Evolutionary conservation across 2,113 vertebrate species (phyloP).

Genomic region (Corythoichthys haematopterus): DNA sequence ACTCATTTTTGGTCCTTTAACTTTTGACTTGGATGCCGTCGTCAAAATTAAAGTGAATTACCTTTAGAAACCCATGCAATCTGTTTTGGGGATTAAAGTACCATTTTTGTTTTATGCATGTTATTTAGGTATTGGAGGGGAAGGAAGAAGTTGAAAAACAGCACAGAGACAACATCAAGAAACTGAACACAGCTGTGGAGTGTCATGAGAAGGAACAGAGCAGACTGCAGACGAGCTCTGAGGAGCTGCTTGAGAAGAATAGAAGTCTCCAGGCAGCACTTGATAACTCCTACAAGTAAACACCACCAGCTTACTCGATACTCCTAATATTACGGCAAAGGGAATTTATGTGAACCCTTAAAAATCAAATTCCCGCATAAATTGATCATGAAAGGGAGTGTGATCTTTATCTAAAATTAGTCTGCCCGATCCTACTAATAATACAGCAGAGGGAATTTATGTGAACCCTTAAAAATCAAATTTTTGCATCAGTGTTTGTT

Average conservation of each 20-base stretch:
- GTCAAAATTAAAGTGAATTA: neutral
- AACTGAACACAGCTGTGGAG: constrained; percentile 85
- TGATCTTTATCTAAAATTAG: too few relatives aligned
- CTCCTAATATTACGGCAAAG: neutral
- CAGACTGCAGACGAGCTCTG: constrained; percentile 74
- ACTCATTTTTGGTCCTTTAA: neutral
- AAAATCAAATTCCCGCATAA: too few relatives aligned
- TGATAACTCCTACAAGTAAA: constrained; percentile 88
- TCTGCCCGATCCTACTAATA: neutral
- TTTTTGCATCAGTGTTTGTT: too few relatives aligned
- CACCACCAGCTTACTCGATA: neutral
- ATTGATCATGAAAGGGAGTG: too few relatives aligned
- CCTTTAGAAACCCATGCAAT: neutral
- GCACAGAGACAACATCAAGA: constrained; percentile 93
- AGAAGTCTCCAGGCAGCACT: constrained; percentile 88
- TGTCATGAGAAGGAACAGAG: constrained; percentile 85
- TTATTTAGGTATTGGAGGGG: constrained; percentile 83
- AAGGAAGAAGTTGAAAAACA: constrained; percentile 96
- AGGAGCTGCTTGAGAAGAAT: constrained; percentile 86
- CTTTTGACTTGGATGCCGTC: neutral
- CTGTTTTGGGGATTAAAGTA: neutral
- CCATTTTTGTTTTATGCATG: neutral
- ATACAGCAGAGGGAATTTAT: too few relatives aligned
- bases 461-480: too few relatives aligned
- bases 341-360: too few relatives aligned